A percentile compares a stretch with the other conserved stretches of the same genome.
Conservation (phyloP, 2,113 vertebrate genomes). For the Trinectes maculatus region DNA sequence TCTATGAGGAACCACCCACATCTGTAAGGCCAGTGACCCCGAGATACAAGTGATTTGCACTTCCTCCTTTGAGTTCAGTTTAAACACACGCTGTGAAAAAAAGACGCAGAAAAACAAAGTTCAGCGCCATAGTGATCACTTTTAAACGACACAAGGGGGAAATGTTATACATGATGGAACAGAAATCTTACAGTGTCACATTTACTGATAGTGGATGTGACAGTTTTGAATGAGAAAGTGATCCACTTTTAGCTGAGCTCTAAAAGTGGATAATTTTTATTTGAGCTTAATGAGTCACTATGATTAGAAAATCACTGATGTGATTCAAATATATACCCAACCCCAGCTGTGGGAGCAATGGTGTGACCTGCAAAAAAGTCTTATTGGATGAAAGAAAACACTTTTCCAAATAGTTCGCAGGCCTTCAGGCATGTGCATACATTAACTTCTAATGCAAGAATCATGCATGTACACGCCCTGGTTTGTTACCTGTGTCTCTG, state of each 20-base stretch:
- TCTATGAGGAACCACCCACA: too few relatives aligned
- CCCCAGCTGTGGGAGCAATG: constrained; percentile 1
- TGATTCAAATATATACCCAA: constrained; percentile 12
- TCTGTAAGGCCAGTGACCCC: too few relatives aligned
- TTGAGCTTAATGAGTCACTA: constrained; percentile 55
- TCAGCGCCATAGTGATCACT: not conserved
- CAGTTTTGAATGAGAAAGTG: constrained; percentile 22
- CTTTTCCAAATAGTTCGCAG: too few relatives aligned
- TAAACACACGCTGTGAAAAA: not conserved
- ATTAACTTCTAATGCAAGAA: too few relatives aligned
- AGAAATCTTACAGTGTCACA: constrained; percentile 22
- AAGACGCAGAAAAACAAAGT: not conserved
- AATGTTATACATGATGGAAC: too few relatives aligned
- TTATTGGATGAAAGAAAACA: not conserved
- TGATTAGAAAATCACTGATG: constrained; percentile 54
- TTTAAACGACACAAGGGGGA: too few relatives aligned
- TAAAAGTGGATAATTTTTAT: too few relatives aligned
- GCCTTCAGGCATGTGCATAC: too few relatives aligned
- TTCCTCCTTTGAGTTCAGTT: not conserved
- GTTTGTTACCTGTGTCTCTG: constrained; percentile 5
- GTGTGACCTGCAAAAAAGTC: not conserved
- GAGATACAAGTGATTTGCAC: not conserved
- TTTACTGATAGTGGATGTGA: constrained; percentile 34
- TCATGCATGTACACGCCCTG: too few relatives aligned
- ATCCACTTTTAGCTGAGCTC: constrained; percentile 42